A percentile compares a stretch with the other conserved stretches of the same genome.
Conservation (phyloP, 2,797 vertebrate species). For the Neopelma chrysocephalum region DNA sequence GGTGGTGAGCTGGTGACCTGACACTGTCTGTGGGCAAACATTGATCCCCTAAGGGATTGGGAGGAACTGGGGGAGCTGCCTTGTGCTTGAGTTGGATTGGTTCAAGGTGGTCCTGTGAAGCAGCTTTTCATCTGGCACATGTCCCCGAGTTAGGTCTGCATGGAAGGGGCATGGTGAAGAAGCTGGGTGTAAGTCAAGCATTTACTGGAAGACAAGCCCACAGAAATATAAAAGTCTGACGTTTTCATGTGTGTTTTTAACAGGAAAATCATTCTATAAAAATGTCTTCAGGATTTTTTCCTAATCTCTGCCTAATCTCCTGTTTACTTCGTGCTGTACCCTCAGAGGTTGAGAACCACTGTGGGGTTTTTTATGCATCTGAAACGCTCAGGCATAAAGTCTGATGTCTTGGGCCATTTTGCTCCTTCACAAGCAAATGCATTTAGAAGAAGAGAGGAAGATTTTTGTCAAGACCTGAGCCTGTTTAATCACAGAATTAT, state of each 20-base stretch:
- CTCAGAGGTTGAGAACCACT: fast-evolving
- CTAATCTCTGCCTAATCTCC: neutral
- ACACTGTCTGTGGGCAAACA: neutral
- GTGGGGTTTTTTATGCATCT: neutral
- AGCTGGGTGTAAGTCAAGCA: neutral
- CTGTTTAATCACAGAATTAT: neutral
- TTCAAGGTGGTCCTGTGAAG: fast-evolving
- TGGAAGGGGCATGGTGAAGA: neutral
- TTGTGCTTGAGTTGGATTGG: neutral
- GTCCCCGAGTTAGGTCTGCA: fast-evolving
- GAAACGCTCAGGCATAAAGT: fast-evolving
- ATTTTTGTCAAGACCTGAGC: neutral
- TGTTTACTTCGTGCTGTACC: neutral
- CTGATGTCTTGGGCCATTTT: neutral
- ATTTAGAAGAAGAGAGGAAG: no score
- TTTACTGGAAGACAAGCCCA: neutral
- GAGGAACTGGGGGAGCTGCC: neutral
- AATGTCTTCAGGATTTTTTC: neutral
- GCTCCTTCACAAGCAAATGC: neutral
- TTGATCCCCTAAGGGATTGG: neutral
- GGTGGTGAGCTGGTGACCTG: neutral
- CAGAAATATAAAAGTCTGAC: neutral
- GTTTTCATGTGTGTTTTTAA: neutral
- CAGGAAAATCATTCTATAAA: neutral
- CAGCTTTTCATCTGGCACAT: fast-evolving